phyloP scores from a whole-genome alignment of 2,113 vertebrate genomes.

The Agapornis roseicollis region DNA sequence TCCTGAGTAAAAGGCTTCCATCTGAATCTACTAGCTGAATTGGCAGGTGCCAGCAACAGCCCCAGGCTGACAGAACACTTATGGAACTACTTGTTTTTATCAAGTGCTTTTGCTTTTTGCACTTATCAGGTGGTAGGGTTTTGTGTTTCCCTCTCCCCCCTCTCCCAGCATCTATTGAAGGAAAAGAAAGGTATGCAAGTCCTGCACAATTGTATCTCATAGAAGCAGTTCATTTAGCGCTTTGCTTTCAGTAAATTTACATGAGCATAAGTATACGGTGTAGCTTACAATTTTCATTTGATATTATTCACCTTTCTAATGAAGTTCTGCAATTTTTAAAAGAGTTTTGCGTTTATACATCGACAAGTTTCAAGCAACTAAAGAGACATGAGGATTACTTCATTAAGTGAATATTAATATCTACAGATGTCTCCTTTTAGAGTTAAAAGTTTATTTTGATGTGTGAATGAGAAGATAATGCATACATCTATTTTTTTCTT shows the following conservation, averaged over 20 bases:
- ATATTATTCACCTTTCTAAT: not conserved
- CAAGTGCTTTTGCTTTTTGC: not conserved
- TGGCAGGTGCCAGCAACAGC: not conserved
- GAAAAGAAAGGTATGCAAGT: not conserved
- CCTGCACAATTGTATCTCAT: not conserved
- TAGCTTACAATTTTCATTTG: not conserved
- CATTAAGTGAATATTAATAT: not conserved
- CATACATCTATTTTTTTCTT: not conserved
- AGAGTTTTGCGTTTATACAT: not conserved
- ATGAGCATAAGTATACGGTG: not conserved
- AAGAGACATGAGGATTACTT: not conserved
- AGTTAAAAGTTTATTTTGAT: not conserved
- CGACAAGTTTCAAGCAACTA: not conserved
- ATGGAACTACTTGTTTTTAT: not conserved
- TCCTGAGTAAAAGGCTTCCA: not conserved
- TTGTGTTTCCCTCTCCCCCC: accelerated
- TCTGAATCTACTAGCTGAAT: not conserved
- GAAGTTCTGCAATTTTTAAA: not conserved
- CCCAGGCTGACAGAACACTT: not conserved
- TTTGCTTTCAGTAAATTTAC: not conserved
- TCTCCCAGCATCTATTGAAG: not conserved
- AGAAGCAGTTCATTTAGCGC: not conserved
- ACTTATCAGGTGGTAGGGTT: not conserved
- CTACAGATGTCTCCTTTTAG: not conserved
- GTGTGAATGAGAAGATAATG: not conserved